Conservation (phyloP, 2,888 invertebrate species). For the Colostygia pectinataria region DNA sequence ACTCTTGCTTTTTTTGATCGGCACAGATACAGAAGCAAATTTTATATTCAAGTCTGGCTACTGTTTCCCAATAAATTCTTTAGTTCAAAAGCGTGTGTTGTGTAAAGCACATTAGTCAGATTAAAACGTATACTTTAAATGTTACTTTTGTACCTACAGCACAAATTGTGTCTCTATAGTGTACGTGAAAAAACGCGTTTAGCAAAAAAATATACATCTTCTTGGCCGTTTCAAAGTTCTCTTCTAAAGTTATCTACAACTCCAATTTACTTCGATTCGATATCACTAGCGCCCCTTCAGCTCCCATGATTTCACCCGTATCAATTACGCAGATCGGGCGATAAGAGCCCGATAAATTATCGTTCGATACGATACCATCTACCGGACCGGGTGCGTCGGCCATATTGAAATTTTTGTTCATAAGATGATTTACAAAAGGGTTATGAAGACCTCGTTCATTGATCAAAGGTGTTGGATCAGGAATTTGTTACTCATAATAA, state of each 20-base stretch:
- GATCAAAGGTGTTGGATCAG: conserved; percentile 36
- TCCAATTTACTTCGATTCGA: conserved; percentile 45
- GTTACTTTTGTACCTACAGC: no score
- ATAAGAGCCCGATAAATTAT: conserved; percentile 72
- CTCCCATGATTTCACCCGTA: conserved; percentile 60
- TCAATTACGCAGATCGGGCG: conserved; percentile 75
- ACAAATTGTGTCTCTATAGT: no score
- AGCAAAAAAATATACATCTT: not conserved
- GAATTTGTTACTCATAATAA: conserved; percentile 1
- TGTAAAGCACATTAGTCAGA: not conserved
- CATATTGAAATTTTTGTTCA: conserved; percentile 55
- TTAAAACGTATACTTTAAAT: not conserved
- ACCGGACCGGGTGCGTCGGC: conserved; percentile 45
- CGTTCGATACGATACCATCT: conserved; percentile 59
- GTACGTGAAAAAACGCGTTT: no score
- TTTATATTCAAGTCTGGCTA: not conserved
- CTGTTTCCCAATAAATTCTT: conserved; percentile 7
- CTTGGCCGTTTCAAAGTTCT: conserved; percentile 24
- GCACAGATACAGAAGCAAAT: conserved; percentile 8
- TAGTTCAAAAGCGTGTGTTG: no score
- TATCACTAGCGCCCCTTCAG: conserved; percentile 48
- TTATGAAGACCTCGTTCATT: conserved; percentile 49
- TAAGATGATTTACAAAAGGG: conserved; percentile 63
- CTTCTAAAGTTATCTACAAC: conserved; percentile 2
- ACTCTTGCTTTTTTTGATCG: conserved; percentile 26